Evolutionary conservation across 2,113 vertebrate species (phyloP).

Genomic region (Cyanistes caeruleus): DNA sequence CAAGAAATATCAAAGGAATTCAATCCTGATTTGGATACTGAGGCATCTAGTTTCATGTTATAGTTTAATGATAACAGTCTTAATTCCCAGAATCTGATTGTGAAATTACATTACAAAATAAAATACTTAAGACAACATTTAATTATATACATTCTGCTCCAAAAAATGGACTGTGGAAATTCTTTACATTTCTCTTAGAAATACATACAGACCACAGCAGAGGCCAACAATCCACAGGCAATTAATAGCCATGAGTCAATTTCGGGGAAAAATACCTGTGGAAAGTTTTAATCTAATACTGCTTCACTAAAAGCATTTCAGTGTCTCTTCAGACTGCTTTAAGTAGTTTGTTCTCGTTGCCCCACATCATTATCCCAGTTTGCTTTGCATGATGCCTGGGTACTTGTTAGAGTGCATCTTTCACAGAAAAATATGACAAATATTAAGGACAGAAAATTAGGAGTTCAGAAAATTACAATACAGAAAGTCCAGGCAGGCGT

Average conservation of each 20-base stretch:
- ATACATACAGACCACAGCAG: slow-evolving; percentile 28
- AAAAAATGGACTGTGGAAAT: not conserved
- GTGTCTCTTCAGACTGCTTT: not conserved
- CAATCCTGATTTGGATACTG: not conserved
- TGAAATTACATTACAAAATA: slow-evolving; percentile 32
- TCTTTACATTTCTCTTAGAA: slow-evolving; percentile 46
- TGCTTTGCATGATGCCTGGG: not conserved
- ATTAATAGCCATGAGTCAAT: not conserved
- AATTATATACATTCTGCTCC: slow-evolving; percentile 31
- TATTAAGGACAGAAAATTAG: not conserved
- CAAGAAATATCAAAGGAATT: not conserved
- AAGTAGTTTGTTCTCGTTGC: not conserved
- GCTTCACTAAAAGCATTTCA: not conserved
- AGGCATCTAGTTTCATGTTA: not conserved
- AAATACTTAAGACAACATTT: not conserved
- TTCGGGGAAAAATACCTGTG: not conserved
- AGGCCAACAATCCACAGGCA: not conserved
- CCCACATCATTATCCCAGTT: not conserved
- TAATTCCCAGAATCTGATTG: not conserved
- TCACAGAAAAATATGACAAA: not conserved
- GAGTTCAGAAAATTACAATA: not conserved
- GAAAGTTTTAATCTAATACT: not conserved
- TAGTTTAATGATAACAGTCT: slow-evolving; percentile 10
- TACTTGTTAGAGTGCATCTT: not conserved
- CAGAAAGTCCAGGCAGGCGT: not conserved